Evolutionary conservation across 2,888 invertebrate species (phyloP).

Genomic region (Aleiodes alternator): DNA sequence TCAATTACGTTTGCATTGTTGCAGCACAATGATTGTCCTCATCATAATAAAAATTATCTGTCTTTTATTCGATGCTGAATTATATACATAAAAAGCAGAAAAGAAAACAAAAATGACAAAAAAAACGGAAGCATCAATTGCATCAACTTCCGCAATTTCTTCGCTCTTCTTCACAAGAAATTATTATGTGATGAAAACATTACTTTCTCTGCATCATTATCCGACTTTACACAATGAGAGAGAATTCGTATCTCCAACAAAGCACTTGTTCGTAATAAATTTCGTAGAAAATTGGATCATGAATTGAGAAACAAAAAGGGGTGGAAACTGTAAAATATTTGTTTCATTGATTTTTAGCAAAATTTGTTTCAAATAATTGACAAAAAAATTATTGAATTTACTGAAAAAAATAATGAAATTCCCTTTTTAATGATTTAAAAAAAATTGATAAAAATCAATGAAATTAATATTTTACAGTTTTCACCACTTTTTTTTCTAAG

Average conservation of each 20-base stretch:
- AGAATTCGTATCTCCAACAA: constrained; percentile 33
- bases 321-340: too few relatives aligned
- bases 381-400: too few relatives aligned
- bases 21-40: constrained; percentile 43
- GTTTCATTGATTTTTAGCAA: too few relatives aligned
- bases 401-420: too few relatives aligned
- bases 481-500: too few relatives aligned
- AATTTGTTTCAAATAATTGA: too few relatives aligned
- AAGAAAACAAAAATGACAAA: not conserved
- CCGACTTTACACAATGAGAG: constrained; percentile 51
- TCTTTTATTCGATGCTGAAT: not conserved
- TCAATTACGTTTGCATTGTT: constrained; percentile 7
- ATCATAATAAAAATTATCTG: constrained; percentile 14
- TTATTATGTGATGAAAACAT: constrained; percentile 54
- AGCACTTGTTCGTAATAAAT: not conserved
- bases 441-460: too few relatives aligned
- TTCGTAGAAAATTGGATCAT: too few relatives aligned
- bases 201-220: constrained; percentile 54
- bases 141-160: constrained; percentile 53
- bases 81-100: not conserved
- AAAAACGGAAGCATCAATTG: not conserved
- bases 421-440: too few relatives aligned
- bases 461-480: too few relatives aligned
- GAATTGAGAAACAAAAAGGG: too few relatives aligned
- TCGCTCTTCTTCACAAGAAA: constrained; percentile 52